Base-by-base conservation (phyloP, 1,140 invertebrate species). In the Wiebesia pumilae region DNA sequence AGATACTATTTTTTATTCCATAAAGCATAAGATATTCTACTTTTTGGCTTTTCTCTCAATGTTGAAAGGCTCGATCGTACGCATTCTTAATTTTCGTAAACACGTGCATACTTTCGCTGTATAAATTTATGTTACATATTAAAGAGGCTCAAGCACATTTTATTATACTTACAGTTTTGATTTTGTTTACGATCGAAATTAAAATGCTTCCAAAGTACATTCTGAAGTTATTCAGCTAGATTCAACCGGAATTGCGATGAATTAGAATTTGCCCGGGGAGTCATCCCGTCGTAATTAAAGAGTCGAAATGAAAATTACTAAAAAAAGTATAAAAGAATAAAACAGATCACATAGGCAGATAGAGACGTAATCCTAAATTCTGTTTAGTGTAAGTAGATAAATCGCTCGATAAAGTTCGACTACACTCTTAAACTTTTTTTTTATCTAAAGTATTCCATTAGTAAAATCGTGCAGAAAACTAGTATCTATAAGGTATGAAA, bases 311-410 rank as follows among this genome's bases (percentile, higher is more conserved):
- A 62, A 62, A 62, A 14, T 4, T 21, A 27, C 10, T 2, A 69
- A 35, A 69, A 19, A 69, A 3, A 14, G 14, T 4, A 14, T 4
- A 14, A 69, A 69, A 35, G 4, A 58, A n/a, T 38, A 65, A 82
- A 67, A 51, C n/a, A n/a, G 47, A 24, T 40, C 77, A 82, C 30
- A 85, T n/a, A 16, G 38, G 43, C 43, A 75, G 40, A 79, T 71
- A 27, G 62, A 85, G 84, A 79, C 62, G 58, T 80, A 71, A 80
- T 85, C 38, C 24, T 69, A 54, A 80, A 85, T 85, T 47, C 47
- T 85, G 51, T 67, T 84, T 79, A 84, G 38, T 75, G 40, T 43
- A 33, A 79, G 62, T 85, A 84, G 54, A 78, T 79, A 79, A 79
- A 38, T 67, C 27, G 40, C 58, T 38, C 58, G 67, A n/a, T 80